Evolutionary conservation across 2,888 invertebrate species (phyloP), one percentile per base, ranked within the genome.

Genomic region (Malthinus seriepunctatus): DNA sequence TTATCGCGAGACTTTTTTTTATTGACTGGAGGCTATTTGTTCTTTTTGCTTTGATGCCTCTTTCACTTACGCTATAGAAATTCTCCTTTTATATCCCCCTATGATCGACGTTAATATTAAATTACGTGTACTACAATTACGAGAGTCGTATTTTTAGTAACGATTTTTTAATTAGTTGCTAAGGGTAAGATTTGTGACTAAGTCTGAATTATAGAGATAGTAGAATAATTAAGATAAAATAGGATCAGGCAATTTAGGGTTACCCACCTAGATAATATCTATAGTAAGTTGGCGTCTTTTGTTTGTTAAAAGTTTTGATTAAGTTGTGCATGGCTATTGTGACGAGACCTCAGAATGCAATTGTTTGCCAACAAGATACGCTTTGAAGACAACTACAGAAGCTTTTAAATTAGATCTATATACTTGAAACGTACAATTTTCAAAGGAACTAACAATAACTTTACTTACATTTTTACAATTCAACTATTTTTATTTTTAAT

Each of bases 171-270:
- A 23, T 23, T 23, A 23, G 23, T 23, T 23, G 23, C 3, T 23
- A 23, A 23, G 23, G 23, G 23, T 23, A 23, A 23, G 23, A 47
- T 53, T 53, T 45, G 46, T 53, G 47, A 53, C 47, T 46, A 44
- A 55, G 34, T 53, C 49, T 55, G 42, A 38, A 49, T 48, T 49
- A 54, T 61, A 59, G 60, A 68, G 67, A 69, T 68, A 67, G 66
- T 63, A 42, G 55, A 65, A 67, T 67, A 66, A 69, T 69, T 69
- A 67, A 67, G 66, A 69, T 67, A 63, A 67, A 67, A 66, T 69
- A 63, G 62, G 65, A 65, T 67, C 58, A 51, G 60, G 62, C 60
- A 63, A 64, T 65, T 67, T 67, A 59, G 64, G 64, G 65, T 64
- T 66, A 67, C 61, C 64, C 63, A 65, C 63, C 61, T 60, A 64